Conservation (phyloP, 2,797 vertebrate genomes). For the Polyboroides typus region DNA sequence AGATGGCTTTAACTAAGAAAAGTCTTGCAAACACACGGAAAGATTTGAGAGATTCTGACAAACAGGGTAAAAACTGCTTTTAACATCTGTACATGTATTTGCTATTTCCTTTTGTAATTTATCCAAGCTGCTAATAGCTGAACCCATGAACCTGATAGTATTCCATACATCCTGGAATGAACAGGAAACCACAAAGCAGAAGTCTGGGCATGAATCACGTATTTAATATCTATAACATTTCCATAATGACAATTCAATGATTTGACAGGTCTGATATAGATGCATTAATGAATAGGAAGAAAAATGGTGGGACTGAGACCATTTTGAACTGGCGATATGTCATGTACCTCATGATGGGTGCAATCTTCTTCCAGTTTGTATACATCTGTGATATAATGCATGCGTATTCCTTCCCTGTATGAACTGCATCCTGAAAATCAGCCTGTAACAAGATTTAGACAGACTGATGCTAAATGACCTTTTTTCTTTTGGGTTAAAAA, state of each 20-base stretch:
- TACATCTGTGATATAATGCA: not conserved
- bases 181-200: not conserved
- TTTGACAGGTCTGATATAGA: not conserved
- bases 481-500: not conserved
- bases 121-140: not conserved
- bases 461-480: not conserved
- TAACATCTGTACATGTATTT: not conserved
- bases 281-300: not conserved
- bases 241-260: not conserved
- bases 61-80: not conserved
- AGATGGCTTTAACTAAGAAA: not conserved
- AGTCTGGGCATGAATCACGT: not conserved
- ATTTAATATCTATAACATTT: not conserved
- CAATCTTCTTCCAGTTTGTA: not conserved
- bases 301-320: fast-evolving
- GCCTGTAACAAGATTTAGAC: not conserved
- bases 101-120: not conserved
- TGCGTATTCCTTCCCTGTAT: not conserved
- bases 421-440: not conserved
- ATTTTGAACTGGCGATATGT: not conserved
- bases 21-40: not conserved
- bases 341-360: not conserved
- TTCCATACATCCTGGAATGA: not conserved
- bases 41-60: not conserved
- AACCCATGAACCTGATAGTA: not conserved